phyloP scores from a whole-genome alignment of 2,113 vertebrate species.

The Shinisaurus crocodilurus region DNA sequence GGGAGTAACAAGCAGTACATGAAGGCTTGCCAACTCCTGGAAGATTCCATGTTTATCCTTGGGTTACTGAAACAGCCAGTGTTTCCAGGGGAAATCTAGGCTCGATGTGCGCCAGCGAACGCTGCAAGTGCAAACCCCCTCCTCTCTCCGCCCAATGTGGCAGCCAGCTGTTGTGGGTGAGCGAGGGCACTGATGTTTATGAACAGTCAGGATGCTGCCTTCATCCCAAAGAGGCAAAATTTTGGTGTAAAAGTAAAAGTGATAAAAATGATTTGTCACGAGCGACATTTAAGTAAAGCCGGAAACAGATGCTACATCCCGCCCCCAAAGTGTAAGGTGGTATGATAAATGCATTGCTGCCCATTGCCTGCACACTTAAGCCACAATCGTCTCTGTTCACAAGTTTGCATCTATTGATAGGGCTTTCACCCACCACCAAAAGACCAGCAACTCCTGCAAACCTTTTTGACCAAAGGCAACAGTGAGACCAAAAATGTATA shows the following conservation, averaged over 20 bases:
- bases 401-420: background rate
- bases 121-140: conserved; percentile 47
- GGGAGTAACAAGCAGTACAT: conserved; percentile 50
- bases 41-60: conserved; percentile 60
- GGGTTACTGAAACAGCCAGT: conserved; percentile 48
- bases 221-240: conserved; percentile 34
- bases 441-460: background rate
- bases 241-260: background rate
- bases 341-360: background rate
- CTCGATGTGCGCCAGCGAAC: conserved; percentile 54
- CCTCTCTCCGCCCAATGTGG: conserved; percentile 27
- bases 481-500: background rate
- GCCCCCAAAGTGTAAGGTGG: background rate
- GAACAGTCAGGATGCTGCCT: conserved; percentile 37
- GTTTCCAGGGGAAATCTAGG: conserved; percentile 55
- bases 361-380: too few relatives aligned
- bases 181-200: conserved; percentile 44
- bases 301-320: background rate
- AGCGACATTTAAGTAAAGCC: background rate
- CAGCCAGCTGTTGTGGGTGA: conserved; percentile 29
- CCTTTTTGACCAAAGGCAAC: background rate
- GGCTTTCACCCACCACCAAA: background rate
- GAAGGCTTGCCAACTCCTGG: conserved; percentile 63
- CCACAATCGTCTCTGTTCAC: background rate
- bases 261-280: background rate